phyloP scores from a whole-genome alignment of 2,113 vertebrate genomes.

The Gasterosteus aculeatus region DNA sequence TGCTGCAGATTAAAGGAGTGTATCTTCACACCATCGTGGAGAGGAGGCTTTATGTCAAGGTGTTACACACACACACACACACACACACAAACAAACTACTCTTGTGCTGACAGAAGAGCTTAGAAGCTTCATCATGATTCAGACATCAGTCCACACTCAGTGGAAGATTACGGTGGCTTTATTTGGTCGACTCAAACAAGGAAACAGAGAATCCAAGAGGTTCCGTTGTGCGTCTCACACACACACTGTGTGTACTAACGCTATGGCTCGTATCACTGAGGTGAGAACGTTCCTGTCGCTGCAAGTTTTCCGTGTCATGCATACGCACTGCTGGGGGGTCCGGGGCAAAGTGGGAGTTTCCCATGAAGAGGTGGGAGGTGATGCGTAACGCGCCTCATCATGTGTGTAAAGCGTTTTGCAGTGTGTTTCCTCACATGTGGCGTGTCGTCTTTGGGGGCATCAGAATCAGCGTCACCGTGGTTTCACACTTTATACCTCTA shows the following conservation, averaged over 20 bases:
- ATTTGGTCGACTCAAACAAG: slow-evolving; percentile 50
- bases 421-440: too few species aligned
- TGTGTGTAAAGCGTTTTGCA: too few species aligned
- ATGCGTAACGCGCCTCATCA: too few species aligned
- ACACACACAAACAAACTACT: background rate
- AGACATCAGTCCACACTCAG: slow-evolving; percentile 59
- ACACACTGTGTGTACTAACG: background rate
- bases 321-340: too few species aligned
- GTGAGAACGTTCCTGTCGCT: too few species aligned
- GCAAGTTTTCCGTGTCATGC: too few species aligned
- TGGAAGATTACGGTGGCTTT: slow-evolving; percentile 48
- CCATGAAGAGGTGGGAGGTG: too few species aligned
- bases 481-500: too few species aligned
- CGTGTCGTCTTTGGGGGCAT: too few species aligned
- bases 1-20: slow-evolving; percentile 52
- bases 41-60: slow-evolving; percentile 33
- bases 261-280: too few species aligned
- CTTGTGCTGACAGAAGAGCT: slow-evolving; percentile 52
- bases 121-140: slow-evolving; percentile 54
- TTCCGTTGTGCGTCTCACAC: slow-evolving; percentile 34
- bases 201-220: slow-evolving; percentile 22
- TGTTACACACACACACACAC: slow-evolving; percentile 27
- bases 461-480: too few species aligned
- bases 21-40: slow-evolving; percentile 54
- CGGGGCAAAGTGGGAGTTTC: too few species aligned